Percentiles rank a stretch among this genome's conserved stretches.
These are phyloP conservation scores for Barnardius zonarius DNA, from an alignment of 2,113 vertebrate species.

Conservation along the genomic window DNA sequence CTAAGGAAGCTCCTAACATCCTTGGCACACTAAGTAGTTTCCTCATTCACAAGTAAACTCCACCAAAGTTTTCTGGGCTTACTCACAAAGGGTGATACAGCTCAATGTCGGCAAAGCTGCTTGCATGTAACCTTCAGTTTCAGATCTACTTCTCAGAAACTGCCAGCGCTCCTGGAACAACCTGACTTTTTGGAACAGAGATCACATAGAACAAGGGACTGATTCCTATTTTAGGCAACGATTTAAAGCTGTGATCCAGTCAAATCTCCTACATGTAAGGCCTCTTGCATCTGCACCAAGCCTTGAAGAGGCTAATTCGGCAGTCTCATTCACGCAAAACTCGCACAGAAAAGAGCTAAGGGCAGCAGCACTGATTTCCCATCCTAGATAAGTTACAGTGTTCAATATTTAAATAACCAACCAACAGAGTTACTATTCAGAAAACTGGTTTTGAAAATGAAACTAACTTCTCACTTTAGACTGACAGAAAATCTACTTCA, in stretches of 20 bases:
- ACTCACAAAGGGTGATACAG: background rate
- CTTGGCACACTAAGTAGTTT: background rate
- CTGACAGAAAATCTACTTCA: background rate
- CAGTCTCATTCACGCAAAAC: background rate
- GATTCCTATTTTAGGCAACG: conserved; percentile 1
- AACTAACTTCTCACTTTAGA: background rate
- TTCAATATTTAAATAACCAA: background rate
- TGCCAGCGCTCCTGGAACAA: background rate
- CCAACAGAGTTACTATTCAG: background rate
- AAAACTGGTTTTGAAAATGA: background rate
- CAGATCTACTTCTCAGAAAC: background rate
- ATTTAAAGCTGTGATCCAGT: background rate
- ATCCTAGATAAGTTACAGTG: background rate
- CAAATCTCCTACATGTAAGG: background rate
- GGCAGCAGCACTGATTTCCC: background rate
- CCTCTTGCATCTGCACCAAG: background rate
- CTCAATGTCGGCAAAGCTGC: background rate
- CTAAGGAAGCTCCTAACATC: background rate
- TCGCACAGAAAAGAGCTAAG: background rate
- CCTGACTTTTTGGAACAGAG: background rate
- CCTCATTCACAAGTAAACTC: background rate
- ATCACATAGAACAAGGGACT: background rate
- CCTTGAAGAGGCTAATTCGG: background rate
- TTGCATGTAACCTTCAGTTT: background rate
- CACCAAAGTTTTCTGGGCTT: background rate